Conservation (phyloP, 2,113 vertebrate genomes). For the Heliornis fulica region DNA sequence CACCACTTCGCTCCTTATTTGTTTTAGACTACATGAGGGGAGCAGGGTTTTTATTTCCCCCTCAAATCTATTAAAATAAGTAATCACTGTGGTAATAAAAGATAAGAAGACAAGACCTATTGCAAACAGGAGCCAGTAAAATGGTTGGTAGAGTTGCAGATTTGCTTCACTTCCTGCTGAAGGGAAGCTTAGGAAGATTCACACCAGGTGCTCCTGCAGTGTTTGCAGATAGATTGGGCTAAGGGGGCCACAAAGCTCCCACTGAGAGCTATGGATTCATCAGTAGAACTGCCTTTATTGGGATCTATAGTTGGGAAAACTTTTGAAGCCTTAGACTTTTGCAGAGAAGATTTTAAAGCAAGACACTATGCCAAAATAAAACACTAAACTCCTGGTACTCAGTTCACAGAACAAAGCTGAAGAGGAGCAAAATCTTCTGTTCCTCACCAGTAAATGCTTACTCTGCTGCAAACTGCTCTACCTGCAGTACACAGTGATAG, state of each 20-base stretch:
- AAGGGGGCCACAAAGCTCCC: not conserved
- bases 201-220: not conserved
- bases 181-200: not conserved
- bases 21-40: not conserved
- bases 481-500: conserved; percentile 8
- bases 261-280: not conserved
- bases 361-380: not conserved
- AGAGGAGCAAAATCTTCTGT: not conserved
- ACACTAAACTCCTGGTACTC: not conserved
- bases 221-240: not conserved
- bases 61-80: not conserved
- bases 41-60: not conserved
- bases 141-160: not conserved
- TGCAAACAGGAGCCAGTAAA: not conserved
- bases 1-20: not conserved
- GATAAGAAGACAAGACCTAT: not conserved
- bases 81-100: not conserved
- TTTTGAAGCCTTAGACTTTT: not conserved
- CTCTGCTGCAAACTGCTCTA: not conserved
- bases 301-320: not conserved
- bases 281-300: not conserved
- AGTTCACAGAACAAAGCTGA: not conserved
- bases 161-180: not conserved
- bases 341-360: not conserved
- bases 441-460: not conserved